phyloP scores from a whole-genome alignment of 2,113 vertebrate species.

The Dicrurus megarhynchus region DNA sequence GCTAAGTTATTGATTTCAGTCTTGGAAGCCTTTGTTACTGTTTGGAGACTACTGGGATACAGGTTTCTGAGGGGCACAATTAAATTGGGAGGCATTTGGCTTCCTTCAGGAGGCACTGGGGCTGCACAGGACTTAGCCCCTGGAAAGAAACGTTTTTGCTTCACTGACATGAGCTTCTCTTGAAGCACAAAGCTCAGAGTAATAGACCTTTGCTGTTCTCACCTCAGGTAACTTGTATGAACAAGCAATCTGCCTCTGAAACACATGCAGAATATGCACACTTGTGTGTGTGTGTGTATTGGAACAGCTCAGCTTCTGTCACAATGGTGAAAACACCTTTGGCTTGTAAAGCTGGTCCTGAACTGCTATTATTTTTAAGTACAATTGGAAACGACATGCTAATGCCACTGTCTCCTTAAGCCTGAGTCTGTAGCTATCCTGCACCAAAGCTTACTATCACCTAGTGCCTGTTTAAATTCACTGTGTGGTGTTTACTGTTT shows the following conservation, averaged over 20 bases:
- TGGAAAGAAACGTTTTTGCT: background rate
- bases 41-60: background rate
- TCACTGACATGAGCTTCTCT: background rate
- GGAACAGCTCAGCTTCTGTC: background rate
- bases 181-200: background rate
- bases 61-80: background rate
- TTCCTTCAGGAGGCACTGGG: background rate
- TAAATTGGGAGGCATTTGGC: background rate
- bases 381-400: accelerated
- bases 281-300: background rate
- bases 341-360: background rate
- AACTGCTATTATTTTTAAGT: background rate
- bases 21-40: constrained; percentile 28
- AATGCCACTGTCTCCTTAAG: background rate
- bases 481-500: background rate
- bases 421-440: background rate
- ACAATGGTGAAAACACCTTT: background rate
- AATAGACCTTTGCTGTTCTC: background rate
- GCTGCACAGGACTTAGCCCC: background rate
- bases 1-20: constrained; percentile 33
- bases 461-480: background rate
- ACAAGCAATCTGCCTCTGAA: background rate
- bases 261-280: background rate
- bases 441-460: background rate
- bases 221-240: background rate